These are phyloP conservation scores for Ceraclea dissimilis DNA, from an alignment of 2,888 invertebrate genomes.

Conservation along the genomic window DNA sequence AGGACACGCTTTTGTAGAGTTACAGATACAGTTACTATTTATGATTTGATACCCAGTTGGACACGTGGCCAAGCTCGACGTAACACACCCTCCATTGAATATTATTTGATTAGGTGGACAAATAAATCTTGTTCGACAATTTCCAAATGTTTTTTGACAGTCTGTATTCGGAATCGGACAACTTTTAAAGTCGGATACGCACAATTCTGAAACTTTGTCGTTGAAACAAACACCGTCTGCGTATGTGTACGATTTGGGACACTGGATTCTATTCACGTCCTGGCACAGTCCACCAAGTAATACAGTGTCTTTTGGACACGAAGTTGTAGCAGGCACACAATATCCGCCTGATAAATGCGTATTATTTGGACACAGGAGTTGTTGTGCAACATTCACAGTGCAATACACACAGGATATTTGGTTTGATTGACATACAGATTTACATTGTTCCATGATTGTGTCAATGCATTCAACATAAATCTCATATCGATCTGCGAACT, in stretches of 20 bases:
- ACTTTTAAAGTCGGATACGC: not conserved
- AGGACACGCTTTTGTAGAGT: not conserved
- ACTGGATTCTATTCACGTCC: not conserved
- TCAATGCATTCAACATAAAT: not conserved
- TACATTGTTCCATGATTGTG: not conserved
- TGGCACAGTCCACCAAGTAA: slow-evolving; percentile 10
- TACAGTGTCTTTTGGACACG: slow-evolving; percentile 8
- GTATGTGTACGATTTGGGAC: not conserved
- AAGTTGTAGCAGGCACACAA: not conserved
- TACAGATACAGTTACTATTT: slow-evolving; percentile 13
- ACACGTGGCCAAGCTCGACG: slow-evolving; percentile 11
- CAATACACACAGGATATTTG: not conserved
- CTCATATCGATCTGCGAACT: not conserved
- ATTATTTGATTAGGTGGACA: slow-evolving; percentile 10
- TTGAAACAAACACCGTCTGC: slow-evolving; percentile 7
- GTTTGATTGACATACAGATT: not conserved
- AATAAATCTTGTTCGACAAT: not conserved
- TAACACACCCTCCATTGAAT: slow-evolving; percentile 11
- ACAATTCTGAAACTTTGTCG: not conserved
- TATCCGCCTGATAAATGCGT: not conserved
- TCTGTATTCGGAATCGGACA: not conserved
- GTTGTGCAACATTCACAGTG: not conserved
- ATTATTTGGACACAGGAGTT: slow-evolving; percentile 3
- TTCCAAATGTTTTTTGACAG: not conserved
- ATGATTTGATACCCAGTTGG: not conserved